Evolutionary conservation across 2,113 vertebrate genomes (phyloP).

Genomic region (Spheniscus mendiculus): DNA sequence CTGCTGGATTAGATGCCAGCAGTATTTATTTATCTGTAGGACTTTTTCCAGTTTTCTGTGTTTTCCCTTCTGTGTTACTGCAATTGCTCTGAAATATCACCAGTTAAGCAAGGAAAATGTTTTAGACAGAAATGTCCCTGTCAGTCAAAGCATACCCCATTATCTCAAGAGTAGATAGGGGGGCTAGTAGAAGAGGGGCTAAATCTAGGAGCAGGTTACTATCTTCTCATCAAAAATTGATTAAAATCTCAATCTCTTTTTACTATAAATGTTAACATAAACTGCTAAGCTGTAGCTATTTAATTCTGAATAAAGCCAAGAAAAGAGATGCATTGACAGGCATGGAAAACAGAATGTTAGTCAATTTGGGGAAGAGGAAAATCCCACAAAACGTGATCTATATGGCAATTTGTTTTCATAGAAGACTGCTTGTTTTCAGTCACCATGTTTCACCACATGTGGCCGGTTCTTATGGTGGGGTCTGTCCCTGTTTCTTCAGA

Average conservation of each 20-base stretch:
- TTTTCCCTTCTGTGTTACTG: background rate
- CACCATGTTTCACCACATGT: background rate
- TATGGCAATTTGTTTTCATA: background rate
- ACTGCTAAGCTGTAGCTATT: background rate
- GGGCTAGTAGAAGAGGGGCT: background rate
- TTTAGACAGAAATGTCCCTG: background rate
- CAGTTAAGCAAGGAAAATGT: background rate
- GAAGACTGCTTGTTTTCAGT: background rate
- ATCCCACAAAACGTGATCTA: background rate
- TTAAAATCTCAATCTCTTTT: background rate
- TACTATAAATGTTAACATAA: background rate
- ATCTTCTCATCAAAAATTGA: background rate
- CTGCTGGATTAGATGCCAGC: background rate
- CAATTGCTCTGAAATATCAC: background rate
- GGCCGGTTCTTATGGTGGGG: rapidly evolving
- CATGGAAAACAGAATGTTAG: background rate
- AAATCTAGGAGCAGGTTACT: background rate
- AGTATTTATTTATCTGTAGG: background rate
- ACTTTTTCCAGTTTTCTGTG: background rate
- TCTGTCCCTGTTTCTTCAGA: background rate
- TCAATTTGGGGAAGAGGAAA: background rate
- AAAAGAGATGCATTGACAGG: background rate
- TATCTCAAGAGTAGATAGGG: background rate
- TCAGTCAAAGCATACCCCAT: background rate
- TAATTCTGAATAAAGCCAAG: background rate